phyloP scores from a whole-genome alignment of 2,888 invertebrate species.

The Epinotia brunnichana region DNA sequence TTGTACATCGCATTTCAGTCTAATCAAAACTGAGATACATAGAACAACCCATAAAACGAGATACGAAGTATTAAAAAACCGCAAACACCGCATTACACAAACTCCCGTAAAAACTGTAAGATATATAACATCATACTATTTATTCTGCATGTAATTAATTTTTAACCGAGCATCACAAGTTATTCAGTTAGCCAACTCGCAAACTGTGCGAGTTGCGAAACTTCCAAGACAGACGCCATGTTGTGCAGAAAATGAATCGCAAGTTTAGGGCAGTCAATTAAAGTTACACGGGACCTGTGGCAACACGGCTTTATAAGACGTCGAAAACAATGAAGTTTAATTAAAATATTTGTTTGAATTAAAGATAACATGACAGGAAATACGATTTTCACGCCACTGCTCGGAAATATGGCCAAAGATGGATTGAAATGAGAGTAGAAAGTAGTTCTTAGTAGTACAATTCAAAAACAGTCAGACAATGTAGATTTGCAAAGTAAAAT shows the following conservation, averaged over 20 bases:
- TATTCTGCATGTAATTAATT: slow-evolving; percentile 13
- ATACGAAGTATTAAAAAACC: no score
- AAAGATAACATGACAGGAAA: background rate
- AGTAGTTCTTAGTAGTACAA: no score
- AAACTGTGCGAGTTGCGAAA: slow-evolving; percentile 14
- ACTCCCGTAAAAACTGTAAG: background rate
- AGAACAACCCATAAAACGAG: no score
- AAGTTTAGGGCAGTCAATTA: slow-evolving; percentile 6
- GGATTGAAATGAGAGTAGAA: no score
- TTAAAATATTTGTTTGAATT: background rate
- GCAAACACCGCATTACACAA: background rate
- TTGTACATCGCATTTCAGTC: no score
- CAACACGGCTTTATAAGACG: background rate
- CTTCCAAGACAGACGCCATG: background rate
- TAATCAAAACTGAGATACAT: no score
- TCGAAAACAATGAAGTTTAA: background rate
- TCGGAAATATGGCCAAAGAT: no score
- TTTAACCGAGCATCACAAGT: slow-evolving; percentile 17
- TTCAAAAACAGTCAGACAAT: no score
- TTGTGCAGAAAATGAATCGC: slow-evolving; percentile 3
- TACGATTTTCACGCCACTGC: no score
- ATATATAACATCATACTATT: slow-evolving; percentile 4
- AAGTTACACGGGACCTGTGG: slow-evolving; percentile 7
- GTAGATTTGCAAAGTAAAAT: no score
- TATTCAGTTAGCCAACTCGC: slow-evolving; percentile 29